phyloP scores from a whole-genome alignment of 2,797 vertebrate genomes.

The Triplophysa yarkandensis region DNA sequence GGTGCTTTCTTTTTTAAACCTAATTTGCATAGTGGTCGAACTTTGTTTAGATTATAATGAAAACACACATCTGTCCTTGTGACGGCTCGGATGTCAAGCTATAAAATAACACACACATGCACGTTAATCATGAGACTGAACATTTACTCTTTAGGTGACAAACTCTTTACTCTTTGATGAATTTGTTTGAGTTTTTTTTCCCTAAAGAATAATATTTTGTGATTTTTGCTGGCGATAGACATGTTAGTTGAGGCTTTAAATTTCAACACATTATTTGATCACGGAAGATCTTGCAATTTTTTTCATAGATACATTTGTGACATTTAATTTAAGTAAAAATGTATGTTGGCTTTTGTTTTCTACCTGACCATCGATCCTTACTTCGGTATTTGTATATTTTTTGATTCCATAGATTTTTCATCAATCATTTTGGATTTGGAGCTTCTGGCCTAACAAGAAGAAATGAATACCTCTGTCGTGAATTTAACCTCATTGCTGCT shows the following conservation, averaged over 20 bases:
- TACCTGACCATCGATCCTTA: no score
- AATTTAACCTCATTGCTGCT: background rate
- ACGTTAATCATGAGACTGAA: background rate
- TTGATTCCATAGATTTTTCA: background rate
- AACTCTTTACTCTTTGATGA: background rate
- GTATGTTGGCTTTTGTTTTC: no score
- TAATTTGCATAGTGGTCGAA: background rate
- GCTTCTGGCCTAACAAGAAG: background rate
- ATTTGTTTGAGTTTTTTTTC: background rate
- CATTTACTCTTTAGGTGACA: conserved; percentile 1
- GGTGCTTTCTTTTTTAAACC: no score
- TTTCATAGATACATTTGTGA: no score
- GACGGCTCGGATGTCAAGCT: background rate
- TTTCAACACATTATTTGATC: background rate
- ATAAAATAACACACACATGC: background rate
- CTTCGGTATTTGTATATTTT: background rate
- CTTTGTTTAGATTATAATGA: background rate
- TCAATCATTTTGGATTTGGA: background rate
- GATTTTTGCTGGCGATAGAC: background rate
- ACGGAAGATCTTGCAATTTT: no score
- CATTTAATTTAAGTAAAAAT: no score
- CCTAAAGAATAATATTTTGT: background rate
- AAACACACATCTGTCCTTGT: background rate
- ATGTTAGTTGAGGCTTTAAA: background rate
- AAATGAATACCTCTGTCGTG: background rate